Evolutionary conservation across 2,113 vertebrate genomes (phyloP).

Genomic region (Struthidea cinerea): DNA sequence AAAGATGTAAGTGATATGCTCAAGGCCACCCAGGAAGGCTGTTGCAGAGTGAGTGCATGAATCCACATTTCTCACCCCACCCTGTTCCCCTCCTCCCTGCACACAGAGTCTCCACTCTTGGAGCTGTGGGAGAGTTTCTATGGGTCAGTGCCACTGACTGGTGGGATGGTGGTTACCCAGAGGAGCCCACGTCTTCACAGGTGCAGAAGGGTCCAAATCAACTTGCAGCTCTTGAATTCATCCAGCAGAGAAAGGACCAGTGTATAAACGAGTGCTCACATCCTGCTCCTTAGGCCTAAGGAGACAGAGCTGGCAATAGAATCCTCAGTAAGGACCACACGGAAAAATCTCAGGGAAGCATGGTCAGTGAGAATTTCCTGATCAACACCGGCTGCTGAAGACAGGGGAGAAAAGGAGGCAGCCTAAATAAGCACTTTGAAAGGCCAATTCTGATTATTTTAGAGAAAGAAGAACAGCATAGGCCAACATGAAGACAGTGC

Average conservation of each 20-base stretch:
- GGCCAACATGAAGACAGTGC: neutral
- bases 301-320: neutral
- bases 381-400: accelerated
- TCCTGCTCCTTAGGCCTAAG: neutral
- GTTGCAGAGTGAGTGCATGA: neutral
- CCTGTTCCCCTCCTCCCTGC: neutral
- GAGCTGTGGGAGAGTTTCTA: neutral
- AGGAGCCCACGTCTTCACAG: neutral
- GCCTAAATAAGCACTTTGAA: neutral
- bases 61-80: constrained; percentile 7
- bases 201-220: neutral
- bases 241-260: neutral
- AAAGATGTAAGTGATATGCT: neutral
- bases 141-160: neutral
- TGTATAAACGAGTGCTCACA: neutral
- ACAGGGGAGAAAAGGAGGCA: neutral
- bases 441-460: neutral
- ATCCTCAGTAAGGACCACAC: neutral
- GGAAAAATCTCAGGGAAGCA: neutral
- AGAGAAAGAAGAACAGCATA: neutral
- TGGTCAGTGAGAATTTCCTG: neutral
- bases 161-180: neutral
- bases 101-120: neutral
- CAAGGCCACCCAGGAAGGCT: constrained; percentile 45
- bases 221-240: neutral